These are phyloP conservation scores for Idaea biselata DNA, from an alignment of 2,888 invertebrate genomes.

Conservation along the genomic window DNA sequence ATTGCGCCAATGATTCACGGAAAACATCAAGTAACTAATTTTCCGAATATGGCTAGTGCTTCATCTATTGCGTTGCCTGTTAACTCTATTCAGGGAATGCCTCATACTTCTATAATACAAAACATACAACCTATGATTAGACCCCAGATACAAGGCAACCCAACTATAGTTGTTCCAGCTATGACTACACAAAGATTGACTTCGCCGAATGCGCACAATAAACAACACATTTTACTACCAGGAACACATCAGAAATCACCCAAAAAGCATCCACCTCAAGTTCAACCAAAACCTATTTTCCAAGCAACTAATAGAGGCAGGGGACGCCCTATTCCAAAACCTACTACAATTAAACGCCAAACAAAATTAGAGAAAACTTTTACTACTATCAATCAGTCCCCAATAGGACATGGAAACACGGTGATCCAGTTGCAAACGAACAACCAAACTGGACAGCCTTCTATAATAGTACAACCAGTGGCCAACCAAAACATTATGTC, in stretches of 20 bases:
- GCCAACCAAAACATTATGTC: slow-evolving; percentile 82
- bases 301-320: slow-evolving; percentile 68
- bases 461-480: slow-evolving; percentile 86
- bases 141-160: slow-evolving; percentile 70
- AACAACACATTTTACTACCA: slow-evolving; percentile 71
- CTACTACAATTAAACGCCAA: slow-evolving; percentile 71
- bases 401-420: slow-evolving; percentile 69
- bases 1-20: slow-evolving; percentile 65
- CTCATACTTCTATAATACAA: slow-evolving; percentile 69
- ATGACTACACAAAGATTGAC: slow-evolving; percentile 70
- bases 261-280: slow-evolving; percentile 69
- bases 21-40: slow-evolving; percentile 70
- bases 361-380: slow-evolving; percentile 74
- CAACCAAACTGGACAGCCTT: slow-evolving; percentile 80
- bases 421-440: slow-evolving; percentile 81
- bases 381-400: slow-evolving; percentile 71
- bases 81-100: slow-evolving; percentile 74
- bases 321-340: slow-evolving; percentile 73
- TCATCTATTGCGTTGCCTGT: slow-evolving; percentile 74
- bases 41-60: slow-evolving; percentile 75
- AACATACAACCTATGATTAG: slow-evolving; percentile 77
- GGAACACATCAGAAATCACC: slow-evolving; percentile 70
- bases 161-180: slow-evolving; percentile 71
- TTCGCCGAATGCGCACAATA: slow-evolving; percentile 68
- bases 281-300: slow-evolving; percentile 75